Conservation (phyloP, 2,797 vertebrate genomes). For the Myripristis murdjan region DNA sequence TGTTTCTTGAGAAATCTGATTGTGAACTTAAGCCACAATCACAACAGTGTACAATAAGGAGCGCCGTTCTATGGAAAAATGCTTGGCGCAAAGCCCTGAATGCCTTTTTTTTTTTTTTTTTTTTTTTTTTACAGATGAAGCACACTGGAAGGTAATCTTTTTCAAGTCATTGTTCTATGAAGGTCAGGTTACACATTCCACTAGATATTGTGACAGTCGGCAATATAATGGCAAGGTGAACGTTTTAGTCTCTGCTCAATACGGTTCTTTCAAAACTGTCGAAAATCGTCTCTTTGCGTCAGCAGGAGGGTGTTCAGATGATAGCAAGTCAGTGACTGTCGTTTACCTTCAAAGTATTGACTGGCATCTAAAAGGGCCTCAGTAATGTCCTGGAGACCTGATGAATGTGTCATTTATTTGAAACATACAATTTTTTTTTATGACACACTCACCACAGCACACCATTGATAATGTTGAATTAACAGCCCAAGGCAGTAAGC, state of each 20-base stretch:
- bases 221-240: conserved; percentile 8
- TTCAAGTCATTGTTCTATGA: conserved; percentile 34
- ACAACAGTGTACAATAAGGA: not conserved
- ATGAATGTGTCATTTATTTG: no score
- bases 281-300: not conserved
- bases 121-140: conserved; percentile 12
- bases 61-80: conserved; percentile 7
- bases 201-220: conserved; percentile 14
- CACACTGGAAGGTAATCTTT: conserved; percentile 9
- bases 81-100: conserved; percentile 12
- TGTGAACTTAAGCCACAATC: conserved; percentile 10
- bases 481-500: no score
- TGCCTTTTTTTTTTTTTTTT: no score
- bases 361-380: no score
- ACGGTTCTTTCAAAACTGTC: conserved; percentile 1
- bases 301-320: not conserved
- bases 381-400: no score
- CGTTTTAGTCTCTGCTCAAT: not conserved
- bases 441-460: no score
- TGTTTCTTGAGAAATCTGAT: conserved; percentile 14
- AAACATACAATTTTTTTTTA: no score
- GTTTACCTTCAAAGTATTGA: not conserved
- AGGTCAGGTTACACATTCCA: conserved; percentile 37
- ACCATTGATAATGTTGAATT: no score
- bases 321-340: not conserved